phyloP scores from a whole-genome alignment of 2,797 vertebrate species.

The Leptatherina wallacei region DNA sequence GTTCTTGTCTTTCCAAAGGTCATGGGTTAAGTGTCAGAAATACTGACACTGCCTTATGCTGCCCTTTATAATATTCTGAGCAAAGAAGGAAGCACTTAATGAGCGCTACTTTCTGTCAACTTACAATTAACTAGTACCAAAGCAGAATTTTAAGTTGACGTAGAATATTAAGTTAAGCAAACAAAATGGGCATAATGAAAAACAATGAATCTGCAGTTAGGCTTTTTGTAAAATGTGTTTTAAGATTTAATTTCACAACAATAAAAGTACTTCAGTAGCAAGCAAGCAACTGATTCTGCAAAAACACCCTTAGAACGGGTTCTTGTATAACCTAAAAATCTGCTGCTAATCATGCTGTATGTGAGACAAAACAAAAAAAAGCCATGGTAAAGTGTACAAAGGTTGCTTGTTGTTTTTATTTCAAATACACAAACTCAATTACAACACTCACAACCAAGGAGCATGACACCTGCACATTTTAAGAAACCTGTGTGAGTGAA shows the following conservation, averaged over 20 bases:
- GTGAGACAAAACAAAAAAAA: slow-evolving; percentile 55
- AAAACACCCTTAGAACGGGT: slow-evolving; percentile 19
- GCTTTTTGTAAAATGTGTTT: slow-evolving; percentile 5
- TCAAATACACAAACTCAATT: slow-evolving; percentile 74
- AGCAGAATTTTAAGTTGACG: slow-evolving; percentile 26
- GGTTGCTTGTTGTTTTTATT: slow-evolving; percentile 68
- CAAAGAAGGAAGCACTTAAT: slow-evolving; percentile 33
- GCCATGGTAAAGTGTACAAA: slow-evolving; percentile 63
- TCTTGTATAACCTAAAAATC: slow-evolving; percentile 56
- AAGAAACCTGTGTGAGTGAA: slow-evolving; percentile 64
- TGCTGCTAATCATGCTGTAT: slow-evolving; percentile 59
- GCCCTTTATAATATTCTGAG: slow-evolving; percentile 61
- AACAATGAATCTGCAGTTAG: background rate
- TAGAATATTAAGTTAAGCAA: background rate
- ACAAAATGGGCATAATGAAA: slow-evolving; percentile 12
- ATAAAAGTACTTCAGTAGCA: background rate
- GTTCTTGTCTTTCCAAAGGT: slow-evolving; percentile 59
- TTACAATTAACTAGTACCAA: slow-evolving; percentile 35
- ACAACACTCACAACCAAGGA: slow-evolving; percentile 65
- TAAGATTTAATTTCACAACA: slow-evolving; percentile 12
- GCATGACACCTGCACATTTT: slow-evolving; percentile 64
- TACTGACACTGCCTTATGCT: slow-evolving; percentile 58
- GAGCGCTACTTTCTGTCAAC: slow-evolving; percentile 35
- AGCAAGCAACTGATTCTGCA: slow-evolving; percentile 26
- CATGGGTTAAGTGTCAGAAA: slow-evolving; percentile 72